These are phyloP conservation scores for Tachysurus vachellii DNA, from an alignment of 2,113 vertebrate species.

Conservation along the genomic window DNA sequence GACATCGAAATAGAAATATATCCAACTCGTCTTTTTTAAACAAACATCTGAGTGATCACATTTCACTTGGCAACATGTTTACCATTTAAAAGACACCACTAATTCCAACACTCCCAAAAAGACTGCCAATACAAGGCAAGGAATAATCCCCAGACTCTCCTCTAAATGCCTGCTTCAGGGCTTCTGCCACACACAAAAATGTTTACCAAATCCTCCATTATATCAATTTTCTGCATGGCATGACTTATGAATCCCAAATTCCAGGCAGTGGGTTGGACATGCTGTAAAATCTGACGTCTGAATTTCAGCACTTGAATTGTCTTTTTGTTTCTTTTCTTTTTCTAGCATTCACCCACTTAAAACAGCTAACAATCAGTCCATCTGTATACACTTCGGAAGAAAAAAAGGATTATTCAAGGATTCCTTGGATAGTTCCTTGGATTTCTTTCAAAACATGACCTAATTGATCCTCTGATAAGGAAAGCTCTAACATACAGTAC, in stretches of 20 bases:
- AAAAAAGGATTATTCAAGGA: neutral
- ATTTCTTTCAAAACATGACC: neutral
- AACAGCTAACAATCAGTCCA: slow-evolving; percentile 21
- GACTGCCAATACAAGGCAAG: slow-evolving; percentile 73
- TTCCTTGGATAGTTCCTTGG: neutral
- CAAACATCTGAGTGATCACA: slow-evolving; percentile 61
- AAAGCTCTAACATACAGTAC: neutral
- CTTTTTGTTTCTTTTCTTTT: slow-evolving; percentile 15
- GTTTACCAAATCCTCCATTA: slow-evolving; percentile 73
- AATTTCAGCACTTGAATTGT: slow-evolving; percentile 11
- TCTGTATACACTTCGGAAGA: neutral
- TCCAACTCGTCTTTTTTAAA: neutral
- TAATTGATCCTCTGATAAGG: neutral
- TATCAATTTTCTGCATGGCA: slow-evolving; percentile 67
- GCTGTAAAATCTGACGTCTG: slow-evolving; percentile 58
- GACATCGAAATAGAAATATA: neutral
- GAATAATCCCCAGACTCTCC: slow-evolving; percentile 76
- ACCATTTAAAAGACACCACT: slow-evolving; percentile 72
- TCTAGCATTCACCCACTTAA: slow-evolving; percentile 1
- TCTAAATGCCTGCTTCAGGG: slow-evolving; percentile 67
- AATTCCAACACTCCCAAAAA: slow-evolving; percentile 69
- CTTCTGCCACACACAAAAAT: slow-evolving; percentile 41
- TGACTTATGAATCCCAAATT: slow-evolving; percentile 64
- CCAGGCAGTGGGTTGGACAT: slow-evolving; percentile 61
- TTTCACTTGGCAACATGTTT: slow-evolving; percentile 69